These are phyloP conservation scores for Endomychus coccineus DNA, from an alignment of 2,888 invertebrate genomes.

Conservation along the genomic window DNA sequence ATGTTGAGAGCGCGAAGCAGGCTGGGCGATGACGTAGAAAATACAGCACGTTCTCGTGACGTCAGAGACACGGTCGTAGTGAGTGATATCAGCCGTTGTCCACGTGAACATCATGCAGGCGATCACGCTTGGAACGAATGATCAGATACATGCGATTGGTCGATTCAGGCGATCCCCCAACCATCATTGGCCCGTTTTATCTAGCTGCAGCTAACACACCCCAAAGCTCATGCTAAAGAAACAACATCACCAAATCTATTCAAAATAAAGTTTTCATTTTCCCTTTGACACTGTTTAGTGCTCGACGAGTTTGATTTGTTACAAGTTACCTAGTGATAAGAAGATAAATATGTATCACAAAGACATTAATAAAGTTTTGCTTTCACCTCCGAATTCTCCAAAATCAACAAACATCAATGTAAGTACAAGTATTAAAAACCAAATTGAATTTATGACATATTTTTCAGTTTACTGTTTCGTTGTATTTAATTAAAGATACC, in stretches of 20 bases:
- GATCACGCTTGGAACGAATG: slow-evolving; percentile 74
- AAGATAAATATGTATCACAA: slow-evolving; percentile 9
- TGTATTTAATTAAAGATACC: too few species aligned
- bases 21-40: slow-evolving; percentile 37
- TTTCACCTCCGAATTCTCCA: slow-evolving; percentile 12
- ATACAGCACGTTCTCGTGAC: slow-evolving; percentile 45
- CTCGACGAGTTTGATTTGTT: slow-evolving; percentile 1
- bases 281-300: not conserved
- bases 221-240: slow-evolving; percentile 42
- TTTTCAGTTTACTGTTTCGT: too few species aligned
- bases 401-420: slow-evolving; percentile 8
- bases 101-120: slow-evolving; percentile 78
- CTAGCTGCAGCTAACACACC: slow-evolving; percentile 46
- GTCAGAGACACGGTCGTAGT: slow-evolving; percentile 57
- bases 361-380: slow-evolving; percentile 8
- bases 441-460: not conserved
- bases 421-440: too few species aligned
- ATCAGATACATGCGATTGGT: slow-evolving; percentile 55
- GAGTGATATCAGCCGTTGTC: slow-evolving; percentile 62
- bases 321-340: slow-evolving; percentile 1
- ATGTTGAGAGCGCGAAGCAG: too few species aligned
- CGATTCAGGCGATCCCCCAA: slow-evolving; percentile 62
- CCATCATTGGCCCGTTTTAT: slow-evolving; percentile 49
- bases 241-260: slow-evolving; percentile 34
- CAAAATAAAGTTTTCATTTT: slow-evolving; percentile 13